Conservation (phyloP, 2,888 invertebrate genomes). For the Drosophila rubida region DNA sequence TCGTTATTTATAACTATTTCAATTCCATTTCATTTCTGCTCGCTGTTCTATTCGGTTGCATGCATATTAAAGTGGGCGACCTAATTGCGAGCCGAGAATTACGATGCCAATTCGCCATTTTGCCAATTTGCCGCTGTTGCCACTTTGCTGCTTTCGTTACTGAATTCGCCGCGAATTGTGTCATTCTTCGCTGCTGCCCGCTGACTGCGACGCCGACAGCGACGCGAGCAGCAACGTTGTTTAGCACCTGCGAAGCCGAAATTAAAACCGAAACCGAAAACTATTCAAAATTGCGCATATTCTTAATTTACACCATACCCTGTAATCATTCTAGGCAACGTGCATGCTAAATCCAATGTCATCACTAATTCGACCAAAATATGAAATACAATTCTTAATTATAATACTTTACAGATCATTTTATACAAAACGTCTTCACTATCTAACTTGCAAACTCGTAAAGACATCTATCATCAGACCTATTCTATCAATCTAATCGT, state of each 20-base stretch:
- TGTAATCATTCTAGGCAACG: background rate
- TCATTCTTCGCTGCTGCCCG: conserved; percentile 39
- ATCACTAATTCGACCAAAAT: no score
- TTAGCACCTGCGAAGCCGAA: conserved; percentile 46
- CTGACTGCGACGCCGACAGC: conserved; percentile 13
- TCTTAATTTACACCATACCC: conserved; percentile 28
- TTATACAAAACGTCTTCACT: no score
- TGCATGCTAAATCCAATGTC: background rate
- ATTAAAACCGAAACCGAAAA: conserved; percentile 33
- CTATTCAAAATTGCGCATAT: conserved; percentile 31
- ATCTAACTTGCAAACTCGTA: no score
- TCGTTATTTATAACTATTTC: conserved; percentile 62
- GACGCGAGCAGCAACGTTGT: conserved; percentile 6
- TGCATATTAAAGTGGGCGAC: conserved; percentile 72
- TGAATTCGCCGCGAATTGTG: conserved; percentile 61
- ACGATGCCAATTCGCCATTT: conserved; percentile 26
- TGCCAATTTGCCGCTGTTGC: conserved; percentile 11
- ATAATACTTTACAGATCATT: no score
- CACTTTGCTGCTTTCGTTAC: background rate
- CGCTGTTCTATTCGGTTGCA: conserved; percentile 24
- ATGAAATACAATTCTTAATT: no score
- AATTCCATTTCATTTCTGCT: conserved; percentile 49
- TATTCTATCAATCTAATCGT: no score
- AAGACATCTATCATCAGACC: no score
- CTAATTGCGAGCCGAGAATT: conserved; percentile 70